phyloP scores from a whole-genome alignment of 2,113 vertebrate genomes.

The Leucosticte australis region DNA sequence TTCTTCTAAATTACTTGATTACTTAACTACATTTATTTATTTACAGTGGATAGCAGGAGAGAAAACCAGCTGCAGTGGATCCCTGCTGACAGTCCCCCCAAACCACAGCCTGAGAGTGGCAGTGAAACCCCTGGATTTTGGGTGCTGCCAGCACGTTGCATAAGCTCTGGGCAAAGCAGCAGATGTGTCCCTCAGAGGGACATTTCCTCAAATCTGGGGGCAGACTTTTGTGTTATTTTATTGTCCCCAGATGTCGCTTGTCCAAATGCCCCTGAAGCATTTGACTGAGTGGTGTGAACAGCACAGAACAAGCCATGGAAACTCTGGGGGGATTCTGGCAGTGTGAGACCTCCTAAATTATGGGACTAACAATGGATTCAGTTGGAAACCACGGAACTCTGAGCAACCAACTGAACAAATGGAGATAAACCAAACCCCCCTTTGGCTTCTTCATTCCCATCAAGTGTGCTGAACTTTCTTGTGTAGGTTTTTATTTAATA shows the following conservation, averaged over 20 bases:
- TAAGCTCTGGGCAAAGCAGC: background rate
- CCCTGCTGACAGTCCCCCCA: background rate
- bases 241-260: slow-evolving; percentile 2
- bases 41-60: background rate
- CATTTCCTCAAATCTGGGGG: background rate
- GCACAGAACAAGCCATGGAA: background rate
- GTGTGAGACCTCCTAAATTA: background rate
- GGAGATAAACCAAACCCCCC: background rate
- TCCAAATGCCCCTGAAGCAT: background rate
- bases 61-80: background rate
- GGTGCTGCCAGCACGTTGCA: background rate
- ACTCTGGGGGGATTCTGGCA: background rate
- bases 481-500: background rate
- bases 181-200: background rate
- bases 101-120: background rate
- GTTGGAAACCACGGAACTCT: background rate
- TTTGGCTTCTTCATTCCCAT: background rate
- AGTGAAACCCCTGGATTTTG: background rate
- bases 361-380: background rate
- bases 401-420: background rate
- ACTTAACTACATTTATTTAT: background rate
- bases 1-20: slow-evolving; percentile 40
- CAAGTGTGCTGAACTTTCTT: background rate
- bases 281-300: background rate
- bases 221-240: background rate